Base-by-base conservation (phyloP, 2,797 vertebrate genomes). In the Parambassis ranga region DNA sequence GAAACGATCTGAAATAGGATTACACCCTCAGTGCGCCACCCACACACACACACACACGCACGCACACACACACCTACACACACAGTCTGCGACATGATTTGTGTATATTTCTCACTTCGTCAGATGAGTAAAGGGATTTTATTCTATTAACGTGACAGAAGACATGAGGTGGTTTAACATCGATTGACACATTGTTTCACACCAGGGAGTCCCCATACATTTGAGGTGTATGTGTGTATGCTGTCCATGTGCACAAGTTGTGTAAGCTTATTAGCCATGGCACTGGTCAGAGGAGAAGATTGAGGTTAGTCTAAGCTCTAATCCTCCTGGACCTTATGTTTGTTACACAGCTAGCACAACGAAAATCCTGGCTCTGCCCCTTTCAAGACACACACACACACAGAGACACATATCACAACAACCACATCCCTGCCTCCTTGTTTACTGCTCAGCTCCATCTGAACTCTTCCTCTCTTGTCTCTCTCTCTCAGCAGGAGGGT, bases 231-330 rank as follows among this genome's bases (percentile, higher is more conserved):
- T n/a, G n/a, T n/a, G n/a, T n/a, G n/a, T n/a, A n/a, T n/a, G 83
- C 22, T 50, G 56, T 80, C 73, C 79, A 75, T 77, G 81, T 89
- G 87, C 65, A 85, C 51, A 57, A 89, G 86, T 92, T 91, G 91
- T 92, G 84, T 96, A 96, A 98, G 90, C 91, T 90, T 94, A 94
- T 98, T 96, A 95, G 33, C 62, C 18, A 77, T 78, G 71, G 83
- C 88, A 69, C 52, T 88, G 81, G 80, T 91, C 87, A 92, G 90
- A 90, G 89, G 90, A 86, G 81, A 92, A 94, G 95, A 97, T 94
- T 90, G 90, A 79, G 91, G 94, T 92, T 93, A 93, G 92, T 95
- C 94, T 95, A 94, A 94, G 88, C 88, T 85, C 65, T 92, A 95
- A 97, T 94, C 94, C 93, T 87, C 53, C 7, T 90, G 87, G 90